A percentile compares a stretch with the other conserved stretches of the same genome.
These are phyloP conservation scores for Ahaetulla prasina DNA, from an alignment of 2,113 vertebrate genomes.

Conservation along the genomic window DNA sequence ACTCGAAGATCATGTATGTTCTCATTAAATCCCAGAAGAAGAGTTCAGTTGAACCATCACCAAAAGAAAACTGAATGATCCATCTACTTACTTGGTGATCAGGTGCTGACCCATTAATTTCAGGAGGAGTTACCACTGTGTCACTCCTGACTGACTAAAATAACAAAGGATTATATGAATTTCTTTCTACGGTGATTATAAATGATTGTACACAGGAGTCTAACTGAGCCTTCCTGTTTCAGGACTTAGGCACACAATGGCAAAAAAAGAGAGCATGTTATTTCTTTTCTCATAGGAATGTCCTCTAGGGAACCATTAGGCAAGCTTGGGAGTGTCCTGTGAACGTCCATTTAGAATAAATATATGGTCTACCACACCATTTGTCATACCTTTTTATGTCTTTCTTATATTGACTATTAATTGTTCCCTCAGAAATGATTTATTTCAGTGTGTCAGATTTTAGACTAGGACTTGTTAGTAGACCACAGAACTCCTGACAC, in stretches of 20 bases:
- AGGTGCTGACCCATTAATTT: slow-evolving; percentile 54
- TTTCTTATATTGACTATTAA: not conserved
- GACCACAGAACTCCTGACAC: not conserved
- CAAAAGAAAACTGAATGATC: slow-evolving; percentile 10
- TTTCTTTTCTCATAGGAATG: not conserved
- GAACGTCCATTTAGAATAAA: not conserved
- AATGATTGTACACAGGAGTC: not conserved
- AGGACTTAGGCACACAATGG: not conserved
- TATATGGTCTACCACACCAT: not conserved
- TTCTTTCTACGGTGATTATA: not conserved
- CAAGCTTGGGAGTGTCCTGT: not conserved
- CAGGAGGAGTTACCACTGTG: slow-evolving; percentile 44
- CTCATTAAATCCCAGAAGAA: not conserved
- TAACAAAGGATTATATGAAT: slow-evolving; percentile 59
- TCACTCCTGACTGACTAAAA: slow-evolving; percentile 73
- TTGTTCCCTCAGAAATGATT: not conserved
- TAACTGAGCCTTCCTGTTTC: not conserved
- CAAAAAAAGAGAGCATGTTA: not conserved
- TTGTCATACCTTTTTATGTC: not conserved
- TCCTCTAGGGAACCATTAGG: not conserved
- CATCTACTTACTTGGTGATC: slow-evolving; percentile 67
- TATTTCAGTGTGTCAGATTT: not conserved
- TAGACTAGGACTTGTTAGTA: not conserved
- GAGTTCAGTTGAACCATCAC: slow-evolving; percentile 42
- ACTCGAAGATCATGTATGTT: not conserved